Evolutionary conservation across 2,113 vertebrate species (phyloP), one percentile per base, ranked within the genome.

Genomic region (Tragelaphus strepsiceros): DNA sequence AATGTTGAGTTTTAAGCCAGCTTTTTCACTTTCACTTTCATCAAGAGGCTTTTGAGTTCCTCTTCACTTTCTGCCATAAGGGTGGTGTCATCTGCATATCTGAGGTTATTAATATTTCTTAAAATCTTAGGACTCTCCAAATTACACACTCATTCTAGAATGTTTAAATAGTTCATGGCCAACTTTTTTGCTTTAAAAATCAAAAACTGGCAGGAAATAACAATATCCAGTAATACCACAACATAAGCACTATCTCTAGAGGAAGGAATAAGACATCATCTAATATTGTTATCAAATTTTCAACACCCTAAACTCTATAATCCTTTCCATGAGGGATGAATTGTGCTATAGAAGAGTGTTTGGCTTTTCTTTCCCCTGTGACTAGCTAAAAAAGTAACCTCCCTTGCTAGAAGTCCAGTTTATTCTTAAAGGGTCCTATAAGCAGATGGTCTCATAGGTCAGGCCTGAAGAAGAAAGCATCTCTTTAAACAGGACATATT

Each of bases 131-230:
- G 77, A 32, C 19, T 49, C 22, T 51, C 61, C 51, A 90, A 74
- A 91, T 49, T 81, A 88, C 35, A 87, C 24, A 71, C 28, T 71
- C 16, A 61, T 58, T 94, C 90, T 61, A 64, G 51, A 97, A 96
- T 46, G 51, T 13, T 39, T 87, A 81, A 6, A 17, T 77, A 58
- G 85, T 46, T 58, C 32, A 71, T 78, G 46, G 43, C 46, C 35
- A 81, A 87, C 1, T 77, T 83, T 43, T 94, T 94, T 89, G 11
- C 64, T 96, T 94, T 15, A 87, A 96, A 93, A 90, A 87, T 35
- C 0, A 86, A 91, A 83, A 91, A 30, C 19, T 81, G 71, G 21
- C 71, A 59, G n/a, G 43, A 82, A 88, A 80, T 89, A 54, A 14
- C n/a, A 90, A 51, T 54, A 88, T 53, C 46, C 83, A 89, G 46